Percentiles rank a stretch among this genome's conserved stretches.
These are phyloP conservation scores for Ctenopoma multispine DNA, from an alignment of 2,797 vertebrate species.

Conservation along the genomic window DNA sequence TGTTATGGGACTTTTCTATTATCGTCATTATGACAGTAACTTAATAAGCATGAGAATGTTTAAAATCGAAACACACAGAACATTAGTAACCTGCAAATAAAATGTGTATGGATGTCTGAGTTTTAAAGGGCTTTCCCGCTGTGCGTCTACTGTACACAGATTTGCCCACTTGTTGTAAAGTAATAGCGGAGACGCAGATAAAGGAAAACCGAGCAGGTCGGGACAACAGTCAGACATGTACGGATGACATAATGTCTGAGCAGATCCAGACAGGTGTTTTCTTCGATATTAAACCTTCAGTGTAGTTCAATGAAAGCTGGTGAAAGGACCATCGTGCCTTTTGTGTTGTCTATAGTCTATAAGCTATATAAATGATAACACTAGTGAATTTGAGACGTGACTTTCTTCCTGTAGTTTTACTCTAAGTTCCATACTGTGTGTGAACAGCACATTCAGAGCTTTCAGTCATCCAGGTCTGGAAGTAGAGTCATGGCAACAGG, in stretches of 20 bases:
- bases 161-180: background rate
- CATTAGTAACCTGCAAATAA: too few species aligned
- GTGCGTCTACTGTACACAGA: background rate
- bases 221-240: slow-evolving; percentile 40
- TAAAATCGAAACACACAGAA: background rate
- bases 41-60: background rate
- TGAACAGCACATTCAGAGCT: too few species aligned
- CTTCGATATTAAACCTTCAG: slow-evolving; percentile 24
- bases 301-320: background rate
- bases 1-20: background rate
- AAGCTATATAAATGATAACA: too few species aligned
- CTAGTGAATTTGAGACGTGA: too few species aligned
- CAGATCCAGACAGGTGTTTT: slow-evolving; percentile 33
- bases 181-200: background rate
- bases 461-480: too few species aligned
- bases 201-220: slow-evolving; percentile 18
- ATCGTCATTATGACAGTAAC: background rate
- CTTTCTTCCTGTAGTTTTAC: too few species aligned
- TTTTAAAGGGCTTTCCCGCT: background rate
- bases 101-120: too few species aligned
- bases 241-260: slow-evolving; percentile 41
- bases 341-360: too few species aligned
- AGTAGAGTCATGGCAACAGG: too few species aligned
- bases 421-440: too few species aligned
- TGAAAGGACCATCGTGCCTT: background rate